Base-by-base conservation (phyloP, 2,888 invertebrate genomes). In the Synanthedon andrenaeformis region DNA sequence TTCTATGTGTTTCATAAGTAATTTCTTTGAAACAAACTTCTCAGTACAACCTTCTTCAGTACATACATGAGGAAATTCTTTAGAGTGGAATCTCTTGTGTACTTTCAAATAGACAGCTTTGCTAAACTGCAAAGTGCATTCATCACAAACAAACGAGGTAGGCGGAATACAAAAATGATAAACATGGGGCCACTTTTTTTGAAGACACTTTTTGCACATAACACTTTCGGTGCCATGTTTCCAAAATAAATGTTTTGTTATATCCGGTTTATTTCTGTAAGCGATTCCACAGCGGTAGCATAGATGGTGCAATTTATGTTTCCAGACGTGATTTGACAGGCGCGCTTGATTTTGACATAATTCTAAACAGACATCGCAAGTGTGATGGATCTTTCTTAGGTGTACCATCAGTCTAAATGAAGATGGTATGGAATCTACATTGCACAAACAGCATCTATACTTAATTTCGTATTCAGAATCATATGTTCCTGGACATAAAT, bases 191-290 rank as follows among this genome's bases (percentile, higher is more conserved):
- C 96, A 96, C 66, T 95, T 95, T 70, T 96, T 96, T 69, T 96
- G 95, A 53, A 95, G 78, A 74, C 96, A 96, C 67, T 90, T 92
- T 74, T 95, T 95, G 72, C 96, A 96, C 42, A 92, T 79, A 3
- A 94, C 92, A 79, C 95, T 95, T 70, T 96, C 95, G 2, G 96
- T 96, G 19, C 96, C 96, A 76, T 96, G 96, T 76, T 96, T 96
- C 96, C 96, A 96, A 74, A 95, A 96, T 54, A 96, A 84, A 82
- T 96, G 96, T 70, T 95, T 94, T 13, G 94, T 94, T 56, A 96
- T 96, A 69, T 96, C 95, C 54, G 92, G 92, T 73, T 95, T 95
- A 76, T 95, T 96, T 61, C 95, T 90, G 72, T 96, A 96, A 0
- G 96, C 92, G 59, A 96, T 94, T 41, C 94, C 94, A 74, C 96